These are phyloP conservation scores for Cetonia aurata DNA, from an alignment of 2,888 invertebrate genomes.

Conservation along the genomic window DNA sequence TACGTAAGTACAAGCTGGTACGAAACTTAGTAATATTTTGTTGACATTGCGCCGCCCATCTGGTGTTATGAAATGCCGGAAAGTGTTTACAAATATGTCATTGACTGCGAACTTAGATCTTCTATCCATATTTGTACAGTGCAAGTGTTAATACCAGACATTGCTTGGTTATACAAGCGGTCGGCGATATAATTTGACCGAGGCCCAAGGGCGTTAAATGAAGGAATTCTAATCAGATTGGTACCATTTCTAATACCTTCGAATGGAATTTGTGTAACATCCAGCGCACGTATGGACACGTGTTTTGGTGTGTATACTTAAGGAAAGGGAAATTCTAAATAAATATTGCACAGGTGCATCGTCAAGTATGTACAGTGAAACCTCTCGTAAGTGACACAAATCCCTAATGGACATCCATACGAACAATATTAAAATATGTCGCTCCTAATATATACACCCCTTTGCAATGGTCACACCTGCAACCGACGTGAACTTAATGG, in stretches of 20 bases:
- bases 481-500: no score
- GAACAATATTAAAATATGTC: no score
- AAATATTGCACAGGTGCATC: conserved; percentile 17
- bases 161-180: conserved; percentile 35
- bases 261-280: not conserved
- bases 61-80: conserved; percentile 37
- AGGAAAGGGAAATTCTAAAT: conserved; percentile 26
- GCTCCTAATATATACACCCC: no score
- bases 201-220: conserved; percentile 8
- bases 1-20: conserved; percentile 6
- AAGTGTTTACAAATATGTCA: conserved; percentile 44
- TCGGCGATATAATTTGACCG: conserved; percentile 31
- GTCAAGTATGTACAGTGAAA: not conserved
- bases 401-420: no score
- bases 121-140: conserved; percentile 34
- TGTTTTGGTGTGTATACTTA: conserved; percentile 13
- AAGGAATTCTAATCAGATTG: conserved; percentile 16
- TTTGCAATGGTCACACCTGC: no score
- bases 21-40: conserved; percentile 15
- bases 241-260: conserved; percentile 23
- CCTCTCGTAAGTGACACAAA: not conserved
- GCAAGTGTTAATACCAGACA: conserved; percentile 37
- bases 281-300: not conserved
- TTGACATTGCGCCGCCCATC: conserved; percentile 32
- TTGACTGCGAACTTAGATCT: conserved; percentile 40